Percentiles rank a stretch among this genome's conserved stretches.
Evolutionary conservation across 2,888 invertebrate genomes (phyloP).

Genomic region (Aproaerema taeniolella): DNA sequence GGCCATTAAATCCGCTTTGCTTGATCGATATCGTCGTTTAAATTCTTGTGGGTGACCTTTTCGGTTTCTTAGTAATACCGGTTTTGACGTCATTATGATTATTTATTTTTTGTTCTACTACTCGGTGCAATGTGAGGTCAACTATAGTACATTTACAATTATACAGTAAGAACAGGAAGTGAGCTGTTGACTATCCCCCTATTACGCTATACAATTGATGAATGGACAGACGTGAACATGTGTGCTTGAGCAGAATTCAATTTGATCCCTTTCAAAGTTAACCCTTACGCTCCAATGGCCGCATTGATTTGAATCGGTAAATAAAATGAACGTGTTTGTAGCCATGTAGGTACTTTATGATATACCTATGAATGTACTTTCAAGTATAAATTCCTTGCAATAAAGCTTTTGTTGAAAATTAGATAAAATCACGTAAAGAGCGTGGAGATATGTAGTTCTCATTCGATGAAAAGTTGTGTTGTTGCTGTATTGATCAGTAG

Average conservation of each 20-base stretch:
- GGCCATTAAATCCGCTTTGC: neutral
- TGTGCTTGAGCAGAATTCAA: slow-evolving; percentile 65
- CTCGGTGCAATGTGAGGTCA: neutral
- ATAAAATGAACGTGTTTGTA: slow-evolving; percentile 38
- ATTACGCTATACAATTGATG: slow-evolving; percentile 66
- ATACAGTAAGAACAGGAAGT: slow-evolving; percentile 45
- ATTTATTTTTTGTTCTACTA: neutral
- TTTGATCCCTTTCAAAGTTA: slow-evolving; percentile 64
- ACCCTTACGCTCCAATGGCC: slow-evolving; percentile 55
- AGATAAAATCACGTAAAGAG: too few relatives aligned
- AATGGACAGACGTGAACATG: slow-evolving; percentile 62
- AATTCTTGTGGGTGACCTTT: slow-evolving; percentile 13
- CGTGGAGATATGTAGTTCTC: too few relatives aligned
- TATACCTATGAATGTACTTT: neutral
- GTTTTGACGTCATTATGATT: slow-evolving; percentile 1
- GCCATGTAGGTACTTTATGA: slow-evolving; percentile 1
- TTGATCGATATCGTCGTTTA: slow-evolving; percentile 7
- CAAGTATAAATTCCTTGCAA: neutral
- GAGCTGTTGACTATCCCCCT: slow-evolving; percentile 57
- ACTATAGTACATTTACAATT: slow-evolving; percentile 12
- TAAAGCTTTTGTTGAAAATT: neutral
- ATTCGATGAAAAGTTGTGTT: too few relatives aligned
- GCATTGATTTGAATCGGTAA: slow-evolving; percentile 67
- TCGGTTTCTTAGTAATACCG: neutral
- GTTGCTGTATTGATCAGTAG: too few relatives aligned